Evolutionary conservation across 2,888 invertebrate genomes (phyloP).

Genomic region (Mimachlamys varia): DNA sequence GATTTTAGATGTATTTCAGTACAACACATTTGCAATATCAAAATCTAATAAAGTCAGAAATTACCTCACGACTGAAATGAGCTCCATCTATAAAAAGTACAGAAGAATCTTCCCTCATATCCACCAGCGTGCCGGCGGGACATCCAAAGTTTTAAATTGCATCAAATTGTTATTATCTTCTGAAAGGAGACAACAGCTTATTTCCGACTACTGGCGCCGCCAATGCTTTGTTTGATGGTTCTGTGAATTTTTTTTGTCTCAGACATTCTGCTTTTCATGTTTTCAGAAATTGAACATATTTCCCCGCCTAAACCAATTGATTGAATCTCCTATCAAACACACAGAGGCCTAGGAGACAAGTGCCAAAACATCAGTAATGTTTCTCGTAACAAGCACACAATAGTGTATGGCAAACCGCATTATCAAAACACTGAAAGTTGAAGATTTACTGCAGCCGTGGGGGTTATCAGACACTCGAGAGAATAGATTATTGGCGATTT

Average conservation of each 20-base stretch:
- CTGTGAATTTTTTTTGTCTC: neutral
- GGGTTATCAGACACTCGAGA: neutral
- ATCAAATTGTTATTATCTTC: constrained; percentile 15
- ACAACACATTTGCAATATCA: constrained; percentile 7
- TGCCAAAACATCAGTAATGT: neutral
- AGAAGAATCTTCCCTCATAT: neutral
- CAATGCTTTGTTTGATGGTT: neutral
- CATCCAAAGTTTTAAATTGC: constrained; percentile 18
- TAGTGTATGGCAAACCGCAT: neutral
- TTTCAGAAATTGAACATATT: neutral
- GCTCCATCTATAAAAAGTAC: neutral
- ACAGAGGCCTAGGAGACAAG: neutral
- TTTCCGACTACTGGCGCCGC: constrained; percentile 5
- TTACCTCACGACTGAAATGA: constrained; percentile 31
- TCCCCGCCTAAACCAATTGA: neutral
- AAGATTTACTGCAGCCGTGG: neutral
- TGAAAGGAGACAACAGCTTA: constrained; percentile 15
- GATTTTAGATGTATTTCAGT: neutral
- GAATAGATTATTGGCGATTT: neutral
- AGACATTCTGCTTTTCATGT: neutral
- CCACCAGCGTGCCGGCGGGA: neutral
- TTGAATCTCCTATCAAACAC: neutral
- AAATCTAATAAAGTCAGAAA: constrained; percentile 1
- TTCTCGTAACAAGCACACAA: neutral
- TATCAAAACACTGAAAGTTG: neutral